These are phyloP conservation scores for Semnornis frantzii DNA, from an alignment of 2,113 vertebrate genomes.

Conservation along the genomic window DNA sequence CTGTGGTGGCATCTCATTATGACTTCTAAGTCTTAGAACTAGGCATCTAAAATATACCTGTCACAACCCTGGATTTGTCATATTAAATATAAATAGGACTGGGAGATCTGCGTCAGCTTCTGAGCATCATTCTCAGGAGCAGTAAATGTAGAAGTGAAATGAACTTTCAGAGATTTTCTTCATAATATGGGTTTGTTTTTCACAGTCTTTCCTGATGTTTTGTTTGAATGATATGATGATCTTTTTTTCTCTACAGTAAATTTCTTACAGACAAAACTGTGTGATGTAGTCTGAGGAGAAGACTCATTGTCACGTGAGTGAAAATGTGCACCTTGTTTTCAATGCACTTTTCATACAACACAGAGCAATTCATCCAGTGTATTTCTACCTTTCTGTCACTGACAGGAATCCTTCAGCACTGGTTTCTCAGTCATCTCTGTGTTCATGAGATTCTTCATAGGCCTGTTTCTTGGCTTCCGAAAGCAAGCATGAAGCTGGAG, in stretches of 20 bases:
- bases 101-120: background rate
- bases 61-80: background rate
- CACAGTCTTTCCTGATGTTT: background rate
- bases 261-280: background rate
- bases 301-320: background rate
- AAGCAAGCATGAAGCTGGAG: background rate
- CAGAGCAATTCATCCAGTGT: background rate
- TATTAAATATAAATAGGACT: background rate
- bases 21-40: background rate
- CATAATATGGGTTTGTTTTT: background rate
- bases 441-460: background rate
- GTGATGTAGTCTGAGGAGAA: background rate
- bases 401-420: background rate
- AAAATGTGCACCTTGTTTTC: background rate
- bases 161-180: background rate
- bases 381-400: background rate
- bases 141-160: background rate
- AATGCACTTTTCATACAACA: background rate
- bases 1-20: background rate
- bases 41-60: background rate
- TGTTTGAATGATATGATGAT: background rate
- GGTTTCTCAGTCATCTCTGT: background rate
- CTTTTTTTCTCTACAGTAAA: background rate
- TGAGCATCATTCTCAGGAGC: background rate
- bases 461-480: background rate